Evolutionary conservation across 2,888 invertebrate genomes (phyloP), one percentile per base, ranked within the genome.

Genomic region (Drosophila birchii): DNA sequence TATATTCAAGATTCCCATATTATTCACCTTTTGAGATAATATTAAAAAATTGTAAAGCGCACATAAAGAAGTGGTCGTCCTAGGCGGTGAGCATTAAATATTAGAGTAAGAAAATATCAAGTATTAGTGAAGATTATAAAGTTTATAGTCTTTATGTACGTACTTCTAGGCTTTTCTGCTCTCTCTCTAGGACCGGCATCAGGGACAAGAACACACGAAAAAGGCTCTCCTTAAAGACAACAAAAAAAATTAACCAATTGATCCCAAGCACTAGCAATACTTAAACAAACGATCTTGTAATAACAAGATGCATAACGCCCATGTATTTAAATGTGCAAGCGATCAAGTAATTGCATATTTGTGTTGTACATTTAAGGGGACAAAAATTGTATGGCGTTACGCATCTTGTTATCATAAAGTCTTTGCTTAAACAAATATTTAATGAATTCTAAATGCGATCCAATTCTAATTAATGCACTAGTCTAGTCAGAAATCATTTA

Each of bases 401-500:
- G 9, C 45, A 45, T 45, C 45, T 45, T 45, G 9, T 45, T 16
- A 16, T 45, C 16, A 45, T 9, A 26, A 4, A 23, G 23, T 26
- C 5, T 16, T 45, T 16, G 45, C 23, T 16, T 45, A 9, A 14
- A 16, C 16, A 29, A 66, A 63, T 39, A 60, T 43, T 47, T 32
- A 38, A 57, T 18, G 12, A 61, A 86, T 83, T 83, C 64, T 71
- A 75, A 86, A 80, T 54, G 78, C 86, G 77, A 87, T 66, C 79
- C 79, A 57, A 86, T 79, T 81, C 76, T 78, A 70, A 74, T 59
- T 69, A 63, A 66, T 56, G 86, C 84, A 83, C 69, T 86, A 78
- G 83, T 84, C 84, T 84, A 84, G 84, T 84, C 84, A 88, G 76
- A 80, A 80, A 76, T 86, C 86, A 79, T 84, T 80, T 84, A 84